phyloP scores from a whole-genome alignment of 2,888 invertebrate genomes.

The Syrphus vitripennis region DNA sequence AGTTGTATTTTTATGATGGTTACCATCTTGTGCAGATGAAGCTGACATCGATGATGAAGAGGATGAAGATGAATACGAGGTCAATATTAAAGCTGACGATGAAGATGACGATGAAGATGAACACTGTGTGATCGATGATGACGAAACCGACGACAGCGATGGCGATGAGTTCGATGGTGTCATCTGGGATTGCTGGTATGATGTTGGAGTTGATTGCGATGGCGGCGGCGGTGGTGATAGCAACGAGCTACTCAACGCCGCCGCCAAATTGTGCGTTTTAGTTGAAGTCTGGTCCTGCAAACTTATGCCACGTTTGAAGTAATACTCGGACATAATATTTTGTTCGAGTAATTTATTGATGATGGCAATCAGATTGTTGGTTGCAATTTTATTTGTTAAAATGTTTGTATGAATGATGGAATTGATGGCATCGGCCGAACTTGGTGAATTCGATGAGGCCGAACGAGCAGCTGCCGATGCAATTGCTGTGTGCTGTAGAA shows the following conservation, averaged over 20 bases:
- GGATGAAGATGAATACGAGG: neutral
- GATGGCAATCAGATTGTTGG: conserved; percentile 74
- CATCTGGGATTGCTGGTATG: conserved; percentile 28
- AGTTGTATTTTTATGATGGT: conserved; percentile 33
- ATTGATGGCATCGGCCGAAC: conserved; percentile 72
- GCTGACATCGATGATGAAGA: conserved; percentile 16
- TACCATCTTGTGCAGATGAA: neutral
- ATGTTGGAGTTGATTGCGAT: conserved; percentile 13
- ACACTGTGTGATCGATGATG: conserved; percentile 1
- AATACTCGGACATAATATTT: conserved; percentile 75
- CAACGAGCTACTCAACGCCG: conserved; percentile 2
- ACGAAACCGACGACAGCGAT: neutral
- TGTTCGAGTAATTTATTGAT: conserved; percentile 74
- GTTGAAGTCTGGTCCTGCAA: conserved; percentile 57
- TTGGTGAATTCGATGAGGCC: conserved; percentile 60
- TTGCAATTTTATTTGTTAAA: conserved; percentile 74
- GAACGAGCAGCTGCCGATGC: conserved; percentile 74
- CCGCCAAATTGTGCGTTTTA: conserved; percentile 27
- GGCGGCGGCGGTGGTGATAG: conserved; percentile 55
- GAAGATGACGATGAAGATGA: neutral
- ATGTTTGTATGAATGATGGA: conserved; percentile 74
- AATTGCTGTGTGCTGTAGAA: conserved; percentile 75
- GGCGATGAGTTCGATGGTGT: conserved; percentile 23
- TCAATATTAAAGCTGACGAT: neutral
- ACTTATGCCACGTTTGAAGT: conserved; percentile 73